Evolutionary conservation across 2,797 vertebrate genomes (phyloP).

Genomic region (Rhadinocentrus ornatus): DNA sequence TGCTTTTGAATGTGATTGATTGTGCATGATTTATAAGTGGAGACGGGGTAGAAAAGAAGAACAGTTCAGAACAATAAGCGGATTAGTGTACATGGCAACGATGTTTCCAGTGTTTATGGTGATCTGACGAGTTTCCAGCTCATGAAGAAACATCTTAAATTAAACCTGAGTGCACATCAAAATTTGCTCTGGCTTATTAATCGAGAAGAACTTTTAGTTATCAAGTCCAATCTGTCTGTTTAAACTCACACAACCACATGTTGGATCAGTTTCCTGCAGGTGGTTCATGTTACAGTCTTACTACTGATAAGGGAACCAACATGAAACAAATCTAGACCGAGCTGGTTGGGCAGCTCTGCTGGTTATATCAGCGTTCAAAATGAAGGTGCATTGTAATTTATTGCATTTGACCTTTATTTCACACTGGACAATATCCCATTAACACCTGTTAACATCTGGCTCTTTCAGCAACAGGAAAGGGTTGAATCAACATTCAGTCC

Average conservation of each 20-base stretch:
- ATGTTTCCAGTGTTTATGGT: no score
- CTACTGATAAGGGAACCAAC: no score
- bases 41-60: no score
- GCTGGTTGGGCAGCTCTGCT: neutral
- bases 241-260: neutral
- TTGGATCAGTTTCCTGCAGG: neutral
- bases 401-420: neutral
- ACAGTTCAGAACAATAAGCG: neutral
- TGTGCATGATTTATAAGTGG: slow-evolving; percentile 28
- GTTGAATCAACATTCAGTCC: neutral
- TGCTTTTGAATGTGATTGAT: slow-evolving; percentile 30
- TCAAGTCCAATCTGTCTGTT: slow-evolving; percentile 1
- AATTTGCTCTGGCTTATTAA: neutral
- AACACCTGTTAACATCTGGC: neutral
- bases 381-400: neutral
- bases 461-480: neutral
- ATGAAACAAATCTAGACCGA: neutral
- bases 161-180: neutral
- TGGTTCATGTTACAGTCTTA: neutral
- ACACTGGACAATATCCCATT: neutral
- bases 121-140: no score
- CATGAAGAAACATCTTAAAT: neutral
- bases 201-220: neutral
- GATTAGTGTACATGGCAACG: no score
- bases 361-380: neutral